Base-by-base conservation (phyloP, 2,113 vertebrate species). In the Phylloscopus trochiloides region DNA sequence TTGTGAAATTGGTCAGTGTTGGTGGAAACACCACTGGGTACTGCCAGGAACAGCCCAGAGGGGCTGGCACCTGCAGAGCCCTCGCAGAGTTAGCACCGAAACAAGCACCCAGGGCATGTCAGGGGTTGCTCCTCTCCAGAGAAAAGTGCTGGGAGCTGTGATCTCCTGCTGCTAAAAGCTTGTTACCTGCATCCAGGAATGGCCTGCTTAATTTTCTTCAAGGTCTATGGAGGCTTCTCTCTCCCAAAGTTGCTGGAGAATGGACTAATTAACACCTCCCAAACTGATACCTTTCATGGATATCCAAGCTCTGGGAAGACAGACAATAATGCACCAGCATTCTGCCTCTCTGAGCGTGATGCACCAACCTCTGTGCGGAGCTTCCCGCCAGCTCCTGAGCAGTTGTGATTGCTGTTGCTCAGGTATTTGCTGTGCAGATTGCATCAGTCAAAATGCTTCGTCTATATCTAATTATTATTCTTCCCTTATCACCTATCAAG, bases 401-500 rank as follows among this genome's bases (percentile, higher is more conserved):
- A 29, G 18, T 6, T 74, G 36, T 8, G 2, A 36, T 45, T 92
- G 52, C 45, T 92, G 40, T 51, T 76, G 18, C 66, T 55, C 71
- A 73, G 43, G 21, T 71, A 83, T 77, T 88, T 88, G 47, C 59
- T 76, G 29, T n/a, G 51, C 14, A 67, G 67, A 70, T 95, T 94
- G n/a, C 88, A 92, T 95, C 93, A 86, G 68, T 83, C 59, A 83
- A 54, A 95, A 82, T 40, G 14, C 12, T 85, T 28, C 8, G 2
- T 88, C 67, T 73, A 13, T 85, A 88, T 88, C 77, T 95, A 59
- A 86, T 92, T 96, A 85, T 86, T 92, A 43, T 91, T 94, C 73
- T 57, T 70, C 62, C 67, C 81, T 94, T 94, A 93, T 96, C 91
- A 63, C 74, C 54, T 82, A 77, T 92, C 58, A 63, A 15, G 90